Base-by-base conservation (phyloP, 2,113 vertebrate genomes). In the Sinocyclocheilus grahami region DNA sequence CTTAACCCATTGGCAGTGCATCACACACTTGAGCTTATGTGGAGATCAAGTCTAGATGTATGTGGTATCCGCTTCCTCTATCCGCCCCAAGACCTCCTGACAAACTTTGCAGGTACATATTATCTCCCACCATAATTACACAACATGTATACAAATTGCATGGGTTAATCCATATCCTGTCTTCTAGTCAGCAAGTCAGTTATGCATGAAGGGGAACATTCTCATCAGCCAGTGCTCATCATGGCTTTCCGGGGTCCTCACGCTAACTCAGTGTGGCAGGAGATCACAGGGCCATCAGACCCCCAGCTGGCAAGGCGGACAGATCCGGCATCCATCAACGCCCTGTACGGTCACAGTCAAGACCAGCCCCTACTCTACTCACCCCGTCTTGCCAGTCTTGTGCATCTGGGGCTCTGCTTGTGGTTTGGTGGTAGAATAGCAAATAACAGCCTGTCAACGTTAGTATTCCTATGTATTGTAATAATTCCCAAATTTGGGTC, bases 11-110 rank as follows among this genome's bases (percentile, higher is more conserved):
- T 92, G 4, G 90, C 92, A 20, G 86, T 91, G 90, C 94, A 95
- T 85, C 93, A 91, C 82, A 65, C 87, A 5, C 85, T 96, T 82
- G 94, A 95, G 89, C 89, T 93, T 89, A 76, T 94, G 2, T 89
- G 91, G 0, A 0, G 87, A 14, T 90, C 87, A 9, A 92, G 93
- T 5, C 90, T 96, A 58, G 93, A 95, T 69, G 83, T 94, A 18
- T 95, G 93, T 72, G 93, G 94, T 24, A 90, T 95, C 46, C 88
- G 90, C 76, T 91, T 96, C 65, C 93, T 94, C 63, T 95, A 94
- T 53, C 92, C 94, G 2, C 65, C 87, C 1, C 83, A 80, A 22
- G 14, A 85, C 0, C 4, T 92, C 78, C 90, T 95, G 88, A 90
- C 83, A 27, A 88, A 90, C 0, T 89, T 87, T 71, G 87, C 90